phyloP scores from a whole-genome alignment of 1,140 invertebrate genomes.

The Papilio helenus region DNA sequence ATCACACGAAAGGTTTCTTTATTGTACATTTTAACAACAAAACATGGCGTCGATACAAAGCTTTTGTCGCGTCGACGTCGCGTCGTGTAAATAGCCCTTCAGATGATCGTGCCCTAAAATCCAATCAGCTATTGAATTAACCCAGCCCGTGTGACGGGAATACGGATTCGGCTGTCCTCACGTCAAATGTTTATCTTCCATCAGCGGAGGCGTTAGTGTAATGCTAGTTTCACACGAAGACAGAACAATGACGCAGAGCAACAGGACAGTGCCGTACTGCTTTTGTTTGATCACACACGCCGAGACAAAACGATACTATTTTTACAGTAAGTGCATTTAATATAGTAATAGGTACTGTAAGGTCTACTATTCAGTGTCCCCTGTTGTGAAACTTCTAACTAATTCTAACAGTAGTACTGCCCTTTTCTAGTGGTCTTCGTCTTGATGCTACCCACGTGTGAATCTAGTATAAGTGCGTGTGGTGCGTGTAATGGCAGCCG shows the following conservation, averaged over 20 bases:
- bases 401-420: too few species aligned
- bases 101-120: constrained; percentile 77
- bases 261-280: background rate
- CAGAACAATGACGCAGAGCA: background rate
- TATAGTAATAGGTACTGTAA: too few species aligned
- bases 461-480: constrained; percentile 55
- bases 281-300: background rate
- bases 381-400: too few species aligned
- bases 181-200: constrained; percentile 82
- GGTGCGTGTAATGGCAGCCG: constrained; percentile 66
- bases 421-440: background rate
- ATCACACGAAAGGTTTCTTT: background rate
- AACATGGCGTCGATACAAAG: constrained; percentile 17
- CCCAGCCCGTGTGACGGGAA: constrained; percentile 78
- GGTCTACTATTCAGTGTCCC: too few species aligned
- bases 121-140: constrained; percentile 82
- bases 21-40: constrained; percentile 19
- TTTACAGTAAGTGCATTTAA: background rate
- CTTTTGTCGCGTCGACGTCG: constrained; percentile 49
- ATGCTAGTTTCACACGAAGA: background rate
- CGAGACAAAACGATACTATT: background rate
- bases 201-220: constrained; percentile 72
- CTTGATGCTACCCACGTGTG: background rate
- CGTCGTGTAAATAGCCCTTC: constrained; percentile 60
- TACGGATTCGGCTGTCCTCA: constrained; percentile 78